These are phyloP conservation scores for Eulemur mongoz DNA, from an alignment of 2,797 vertebrate species.

Conservation along the genomic window DNA sequence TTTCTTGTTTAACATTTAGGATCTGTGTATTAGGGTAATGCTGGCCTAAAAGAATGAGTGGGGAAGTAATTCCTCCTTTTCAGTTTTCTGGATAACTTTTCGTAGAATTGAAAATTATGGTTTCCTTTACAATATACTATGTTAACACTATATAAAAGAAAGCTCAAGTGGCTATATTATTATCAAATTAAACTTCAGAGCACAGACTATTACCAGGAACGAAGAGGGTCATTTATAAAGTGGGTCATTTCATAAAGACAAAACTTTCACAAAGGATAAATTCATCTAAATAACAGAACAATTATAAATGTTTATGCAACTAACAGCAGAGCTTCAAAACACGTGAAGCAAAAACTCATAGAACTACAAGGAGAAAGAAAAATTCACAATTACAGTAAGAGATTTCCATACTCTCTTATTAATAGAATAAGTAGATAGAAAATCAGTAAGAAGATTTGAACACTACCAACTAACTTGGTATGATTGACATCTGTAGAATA, in stretches of 20 bases:
- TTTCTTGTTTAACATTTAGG: neutral
- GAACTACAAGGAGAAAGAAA: neutral
- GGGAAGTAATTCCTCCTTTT: neutral
- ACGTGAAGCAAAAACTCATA: neutral
- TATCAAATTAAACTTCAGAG: neutral
- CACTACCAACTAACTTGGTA: neutral
- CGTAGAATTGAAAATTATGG: neutral
- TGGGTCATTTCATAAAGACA: neutral
- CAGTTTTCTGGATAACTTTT: neutral
- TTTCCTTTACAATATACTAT: neutral
- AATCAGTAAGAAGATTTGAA: neutral
- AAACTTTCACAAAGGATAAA: neutral
- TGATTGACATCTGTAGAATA: neutral
- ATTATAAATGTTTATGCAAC: conserved; percentile 28
- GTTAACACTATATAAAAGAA: neutral
- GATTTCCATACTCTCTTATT: neutral
- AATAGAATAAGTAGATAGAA: neutral
- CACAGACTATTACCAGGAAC: neutral
- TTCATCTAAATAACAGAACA: neutral
- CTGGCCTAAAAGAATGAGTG: neutral
- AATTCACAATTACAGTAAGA: neutral
- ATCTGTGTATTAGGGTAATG: neutral
- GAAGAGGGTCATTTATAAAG: neutral
- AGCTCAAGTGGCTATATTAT: neutral
- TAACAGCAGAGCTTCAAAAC: neutral